Evolutionary conservation across 2,888 invertebrate species (phyloP), one percentile per base, ranked within the genome.

Genomic region (Tetragonisca angustula): DNA sequence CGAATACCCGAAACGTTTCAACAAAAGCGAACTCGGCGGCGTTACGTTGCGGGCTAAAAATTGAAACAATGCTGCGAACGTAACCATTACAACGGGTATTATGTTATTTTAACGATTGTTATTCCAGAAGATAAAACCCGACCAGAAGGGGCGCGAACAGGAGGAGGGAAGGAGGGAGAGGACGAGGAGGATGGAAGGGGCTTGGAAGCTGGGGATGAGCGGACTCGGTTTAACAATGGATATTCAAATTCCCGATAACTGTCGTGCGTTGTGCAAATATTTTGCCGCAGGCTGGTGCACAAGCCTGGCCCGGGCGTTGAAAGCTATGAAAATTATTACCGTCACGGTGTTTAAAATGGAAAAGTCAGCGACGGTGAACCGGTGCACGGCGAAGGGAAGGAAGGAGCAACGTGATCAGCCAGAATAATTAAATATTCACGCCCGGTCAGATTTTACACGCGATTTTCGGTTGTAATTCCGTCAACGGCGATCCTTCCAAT

Each of bases 161-260:
- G 11, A 0, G 17, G 32, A 0, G 4, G 19, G 56, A 21, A 21
- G n/a, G n/a, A 13, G 56, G n/a, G 32, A 4, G 32, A 27, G 27
- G 27, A 2, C 2, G 27, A 27, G 27, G 27, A 27, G 27, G 27
- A 27, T 2, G 27, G 27, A 27, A 2, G 27, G 27, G 27, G 1
- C 2, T 32, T 3, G 32, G 4, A 32, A 32, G 0, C 32, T 32
- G 32, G n/a, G 56, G 56, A 59, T n/a, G 56, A 15, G 43, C 4
- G 36, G 19, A 36, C 43, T 49, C 70, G 49, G 62, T 64, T 70
- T 43, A 76, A 70, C 69, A 69, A 79, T 69, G 79, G 69, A 62
- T 27, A 54, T 56, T 76, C 69, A 62, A 76, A 80, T 69, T 76
- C 49, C 64, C 79, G 76, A 80, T 80, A 79, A 80, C 69, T 69